Conservation (phyloP, 2,113 vertebrate genomes). For the Phaetusa simplex region DNA sequence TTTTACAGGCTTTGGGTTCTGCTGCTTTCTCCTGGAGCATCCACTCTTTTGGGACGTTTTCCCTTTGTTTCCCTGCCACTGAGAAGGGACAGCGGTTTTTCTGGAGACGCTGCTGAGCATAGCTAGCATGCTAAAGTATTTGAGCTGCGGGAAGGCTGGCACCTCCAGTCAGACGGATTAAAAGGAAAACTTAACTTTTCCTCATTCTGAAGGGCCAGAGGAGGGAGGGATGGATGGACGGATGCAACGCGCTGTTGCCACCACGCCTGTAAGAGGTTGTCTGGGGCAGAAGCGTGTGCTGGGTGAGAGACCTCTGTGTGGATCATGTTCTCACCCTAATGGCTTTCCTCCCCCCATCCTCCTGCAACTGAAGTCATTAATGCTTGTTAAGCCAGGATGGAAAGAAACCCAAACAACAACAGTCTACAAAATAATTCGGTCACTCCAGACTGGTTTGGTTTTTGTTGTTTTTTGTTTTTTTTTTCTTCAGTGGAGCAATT, state of each 20-base stretch:
- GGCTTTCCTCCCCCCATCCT: neutral
- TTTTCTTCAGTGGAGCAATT: neutral
- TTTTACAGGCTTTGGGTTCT: neutral
- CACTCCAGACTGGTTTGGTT: neutral
- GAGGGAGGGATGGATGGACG: neutral
- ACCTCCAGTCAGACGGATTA: neutral
- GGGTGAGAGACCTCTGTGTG: neutral
- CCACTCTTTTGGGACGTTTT: neutral
- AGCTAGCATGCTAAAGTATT: neutral
- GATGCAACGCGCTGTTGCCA: rapidly evolving
- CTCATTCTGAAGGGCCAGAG: neutral
- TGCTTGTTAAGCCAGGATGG: conserved; percentile 48
- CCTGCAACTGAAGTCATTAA: conserved; percentile 36
- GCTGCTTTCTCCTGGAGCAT: neutral
- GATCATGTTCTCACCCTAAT: conserved; percentile 19
- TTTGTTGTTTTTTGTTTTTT: neutral
- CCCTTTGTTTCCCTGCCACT: neutral
- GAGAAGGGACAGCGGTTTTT: neutral
- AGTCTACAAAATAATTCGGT: conserved; percentile 30
- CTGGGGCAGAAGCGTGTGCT: neutral
- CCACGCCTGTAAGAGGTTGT: neutral
- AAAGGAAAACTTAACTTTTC: neutral
- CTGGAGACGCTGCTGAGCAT: neutral
- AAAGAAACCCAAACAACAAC: conserved; percentile 67
- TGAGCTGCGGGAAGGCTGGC: neutral